These are phyloP conservation scores for Nycticryphes semicollaris DNA, from an alignment of 2,113 vertebrate genomes.

Conservation along the genomic window DNA sequence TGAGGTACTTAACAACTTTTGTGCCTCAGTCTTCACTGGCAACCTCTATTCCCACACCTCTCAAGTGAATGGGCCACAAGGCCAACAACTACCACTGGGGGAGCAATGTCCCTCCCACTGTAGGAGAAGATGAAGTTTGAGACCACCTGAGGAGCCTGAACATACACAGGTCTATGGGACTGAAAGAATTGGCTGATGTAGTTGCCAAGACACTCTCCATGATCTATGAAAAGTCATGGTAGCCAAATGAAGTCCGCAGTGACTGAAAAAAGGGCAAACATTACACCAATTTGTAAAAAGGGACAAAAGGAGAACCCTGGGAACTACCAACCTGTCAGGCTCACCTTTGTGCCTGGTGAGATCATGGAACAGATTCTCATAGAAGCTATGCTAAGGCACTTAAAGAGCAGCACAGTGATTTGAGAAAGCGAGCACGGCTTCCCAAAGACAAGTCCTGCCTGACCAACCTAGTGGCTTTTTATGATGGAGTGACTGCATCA, in stretches of 20 bases:
- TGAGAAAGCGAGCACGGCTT: fast-evolving
- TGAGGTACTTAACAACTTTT: not conserved
- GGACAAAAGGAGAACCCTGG: not conserved
- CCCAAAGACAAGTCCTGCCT: not conserved
- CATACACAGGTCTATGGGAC: not conserved
- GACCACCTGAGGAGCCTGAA: not conserved
- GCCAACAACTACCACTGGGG: not conserved
- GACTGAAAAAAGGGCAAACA: not conserved
- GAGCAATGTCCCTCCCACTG: not conserved
- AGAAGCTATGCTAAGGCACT: not conserved
- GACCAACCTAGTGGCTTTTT: not conserved
- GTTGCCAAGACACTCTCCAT: not conserved
- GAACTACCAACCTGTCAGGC: not conserved
- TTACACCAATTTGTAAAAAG: not conserved
- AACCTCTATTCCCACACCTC: not conserved
- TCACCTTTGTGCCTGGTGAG: not conserved
- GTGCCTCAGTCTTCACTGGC: not conserved
- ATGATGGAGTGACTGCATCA: not conserved
- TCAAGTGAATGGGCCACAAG: fast-evolving
- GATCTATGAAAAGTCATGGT: not conserved
- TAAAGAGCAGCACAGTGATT: not conserved
- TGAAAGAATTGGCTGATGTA: not conserved
- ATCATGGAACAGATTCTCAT: not conserved
- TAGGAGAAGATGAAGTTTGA: not conserved
- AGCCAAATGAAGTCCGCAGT: not conserved